phyloP scores from a whole-genome alignment of 2,113 vertebrate genomes.

The Tragulus kanchil region DNA sequence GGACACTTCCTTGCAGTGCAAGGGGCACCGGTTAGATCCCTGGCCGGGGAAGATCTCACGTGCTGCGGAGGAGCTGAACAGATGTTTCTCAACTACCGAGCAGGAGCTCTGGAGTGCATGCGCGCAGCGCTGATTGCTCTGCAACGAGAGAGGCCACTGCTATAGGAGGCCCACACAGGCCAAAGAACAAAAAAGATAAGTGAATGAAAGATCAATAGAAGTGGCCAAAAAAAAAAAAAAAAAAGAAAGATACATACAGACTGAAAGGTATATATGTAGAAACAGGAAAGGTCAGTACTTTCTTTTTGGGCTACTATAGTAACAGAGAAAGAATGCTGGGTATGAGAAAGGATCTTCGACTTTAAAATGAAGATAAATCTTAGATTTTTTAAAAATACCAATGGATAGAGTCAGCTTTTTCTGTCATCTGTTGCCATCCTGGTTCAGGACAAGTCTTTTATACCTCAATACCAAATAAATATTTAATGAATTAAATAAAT shows the following conservation, averaged over 20 bases:
- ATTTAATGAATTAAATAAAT: neutral
- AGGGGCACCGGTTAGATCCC: no score
- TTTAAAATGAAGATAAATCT: neutral
- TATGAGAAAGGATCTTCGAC: neutral
- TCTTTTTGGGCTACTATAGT: neutral
- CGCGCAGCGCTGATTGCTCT: no score
- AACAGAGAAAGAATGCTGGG: neutral
- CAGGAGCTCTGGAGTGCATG: no score
- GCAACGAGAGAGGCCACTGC: no score
- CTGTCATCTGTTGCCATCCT: neutral
- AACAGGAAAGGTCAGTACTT: neutral
- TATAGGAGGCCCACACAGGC: no score
- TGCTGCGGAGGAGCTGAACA: no score
- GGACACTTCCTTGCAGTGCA: no score
- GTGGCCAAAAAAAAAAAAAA: no score
- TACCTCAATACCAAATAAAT: neutral
- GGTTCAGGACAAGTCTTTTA: neutral
- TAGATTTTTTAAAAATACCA: neutral
- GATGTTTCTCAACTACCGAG: no score
- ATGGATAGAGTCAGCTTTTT: neutral
- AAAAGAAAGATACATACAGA: neutral
- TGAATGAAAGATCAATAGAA: no score
- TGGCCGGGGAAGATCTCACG: no score
- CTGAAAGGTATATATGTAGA: neutral
- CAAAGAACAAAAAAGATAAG: no score